Evolutionary conservation across 2,888 invertebrate genomes (phyloP), one percentile per base, ranked within the genome.

Genomic region (Tromatobia lineatoria): DNA sequence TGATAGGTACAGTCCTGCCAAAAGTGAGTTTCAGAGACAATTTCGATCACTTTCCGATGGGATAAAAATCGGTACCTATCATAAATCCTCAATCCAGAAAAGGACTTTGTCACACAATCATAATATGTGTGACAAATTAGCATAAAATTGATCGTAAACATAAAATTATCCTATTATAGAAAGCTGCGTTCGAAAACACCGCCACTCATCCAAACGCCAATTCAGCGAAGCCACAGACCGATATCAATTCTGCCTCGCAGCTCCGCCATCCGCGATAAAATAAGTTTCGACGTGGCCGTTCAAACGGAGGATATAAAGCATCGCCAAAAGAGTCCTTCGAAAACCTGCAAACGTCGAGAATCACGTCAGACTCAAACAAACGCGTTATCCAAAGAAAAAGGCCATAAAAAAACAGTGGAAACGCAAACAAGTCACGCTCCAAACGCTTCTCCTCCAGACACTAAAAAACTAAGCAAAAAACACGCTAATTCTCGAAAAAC

Each of bases 291-390:
- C 78, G 86, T 89, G 0, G 90, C 90, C 4, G 88, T 91, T 3
- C 94, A 94, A 84, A 94, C 93, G 0, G 93, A 93, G 1, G 92
- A 91, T 11, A 79, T 83, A n/a, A 90, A 87, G 20, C 38, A 18
- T 18, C 85, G 80, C n/a, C 85, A 75, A 6, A 91, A 85, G 64
- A 89, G 86, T 77, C 89, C 88, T 18, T 85, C 86, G 2, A 91
- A 91, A 54, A 70, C 82, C 2, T 83, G 82, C 25, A 87, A 85
- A 29, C 89, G 85, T 52, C 88, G 89, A 64, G 88, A 91, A 79
- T 93, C 93, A 0, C 91, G 91, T 20, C 91, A 94, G 83, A 94
- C 93, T 0, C 93, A 94, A 80, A 94, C 93, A 3, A 89, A 81
- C 71, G 74, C 80, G 18, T 81, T 88, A 0, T 85, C 89, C 6